Evolutionary conservation across 2,797 vertebrate species (phyloP).

Genomic region (Mus spretus): DNA sequence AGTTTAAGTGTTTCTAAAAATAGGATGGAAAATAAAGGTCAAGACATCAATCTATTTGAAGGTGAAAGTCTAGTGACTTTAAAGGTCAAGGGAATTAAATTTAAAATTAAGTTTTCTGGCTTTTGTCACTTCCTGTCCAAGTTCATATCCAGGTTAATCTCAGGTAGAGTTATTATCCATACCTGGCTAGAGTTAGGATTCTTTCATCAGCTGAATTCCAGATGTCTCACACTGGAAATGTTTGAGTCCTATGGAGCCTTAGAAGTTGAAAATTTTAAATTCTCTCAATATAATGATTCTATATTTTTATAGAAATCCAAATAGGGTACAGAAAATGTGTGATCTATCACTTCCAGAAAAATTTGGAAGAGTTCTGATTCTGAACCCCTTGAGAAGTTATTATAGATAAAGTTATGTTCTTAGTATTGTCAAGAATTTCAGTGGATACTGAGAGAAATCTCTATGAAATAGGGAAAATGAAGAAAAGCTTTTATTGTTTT

Average conservation of each 20-base stretch:
- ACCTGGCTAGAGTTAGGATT: not conserved
- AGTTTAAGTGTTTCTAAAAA: conserved; percentile 48
- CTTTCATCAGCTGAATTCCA: not conserved
- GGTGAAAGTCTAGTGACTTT: conserved; percentile 37
- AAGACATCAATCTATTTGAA: conserved; percentile 26
- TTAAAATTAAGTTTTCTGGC: conserved; percentile 41
- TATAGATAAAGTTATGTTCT: not conserved
- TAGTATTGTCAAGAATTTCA: not conserved
- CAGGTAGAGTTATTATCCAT: not conserved
- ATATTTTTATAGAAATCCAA: conserved; percentile 57
- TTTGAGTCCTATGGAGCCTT: not conserved
- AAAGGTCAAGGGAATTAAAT: conserved; percentile 67
- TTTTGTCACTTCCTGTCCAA: conserved; percentile 55
- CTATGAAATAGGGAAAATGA: not conserved
- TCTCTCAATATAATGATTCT: not conserved
- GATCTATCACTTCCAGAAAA: conserved; percentile 28
- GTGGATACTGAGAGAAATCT: not conserved
- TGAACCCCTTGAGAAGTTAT: not conserved
- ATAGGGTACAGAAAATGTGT: not conserved
- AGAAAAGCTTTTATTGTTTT: conserved; percentile 3
- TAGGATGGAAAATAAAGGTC: conserved; percentile 16
- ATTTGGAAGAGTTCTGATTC: conserved; percentile 15
- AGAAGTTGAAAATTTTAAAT: not conserved
- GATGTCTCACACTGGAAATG: not conserved
- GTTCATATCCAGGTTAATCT: conserved; percentile 52